These are phyloP conservation scores for Allophyes oxyacanthae DNA, from an alignment of 2,888 invertebrate species.

Conservation along the genomic window DNA sequence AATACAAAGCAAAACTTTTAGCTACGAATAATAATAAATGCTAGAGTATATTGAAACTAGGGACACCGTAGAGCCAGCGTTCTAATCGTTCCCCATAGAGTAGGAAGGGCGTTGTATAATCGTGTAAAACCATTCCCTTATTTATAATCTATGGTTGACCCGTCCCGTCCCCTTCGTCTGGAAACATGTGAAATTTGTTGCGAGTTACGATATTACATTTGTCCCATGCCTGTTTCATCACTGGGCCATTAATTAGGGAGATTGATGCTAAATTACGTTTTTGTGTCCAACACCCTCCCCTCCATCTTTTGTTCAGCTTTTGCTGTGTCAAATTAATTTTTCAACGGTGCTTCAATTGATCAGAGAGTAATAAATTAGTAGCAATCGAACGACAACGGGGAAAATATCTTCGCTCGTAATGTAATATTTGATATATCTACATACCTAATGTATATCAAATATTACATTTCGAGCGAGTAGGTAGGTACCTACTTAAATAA, in stretches of 20 bases:
- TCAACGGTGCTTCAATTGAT: constrained; percentile 40
- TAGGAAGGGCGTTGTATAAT: constrained; percentile 18
- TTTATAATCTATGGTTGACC: constrained; percentile 38
- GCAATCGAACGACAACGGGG: constrained; percentile 13
- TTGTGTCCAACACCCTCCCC: constrained; percentile 32
- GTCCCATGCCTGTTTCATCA: constrained; percentile 44
- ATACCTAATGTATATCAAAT: not conserved
- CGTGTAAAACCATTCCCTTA: constrained; percentile 29
- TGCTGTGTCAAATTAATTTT: constrained; percentile 39
- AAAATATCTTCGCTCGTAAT: not conserved
- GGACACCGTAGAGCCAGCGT: constrained; percentile 1
- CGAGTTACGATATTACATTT: constrained; percentile 55
- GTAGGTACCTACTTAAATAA: too few relatives aligned
- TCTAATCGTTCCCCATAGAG: constrained; percentile 6
- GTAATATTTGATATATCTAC: not conserved
- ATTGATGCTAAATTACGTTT: constrained; percentile 56
- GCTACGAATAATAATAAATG: constrained; percentile 19
- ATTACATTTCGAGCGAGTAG: too few relatives aligned
- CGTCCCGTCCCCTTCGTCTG: not conserved
- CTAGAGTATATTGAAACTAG: constrained; percentile 8
- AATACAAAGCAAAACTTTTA: constrained; percentile 14
- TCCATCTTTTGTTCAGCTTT: constrained; percentile 30
- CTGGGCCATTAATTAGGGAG: constrained; percentile 59
- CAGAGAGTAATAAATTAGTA: constrained; percentile 23
- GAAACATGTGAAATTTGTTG: constrained; percentile 20